Conservation (phyloP, 2,888 invertebrate species). For the Thyatira batis region DNA sequence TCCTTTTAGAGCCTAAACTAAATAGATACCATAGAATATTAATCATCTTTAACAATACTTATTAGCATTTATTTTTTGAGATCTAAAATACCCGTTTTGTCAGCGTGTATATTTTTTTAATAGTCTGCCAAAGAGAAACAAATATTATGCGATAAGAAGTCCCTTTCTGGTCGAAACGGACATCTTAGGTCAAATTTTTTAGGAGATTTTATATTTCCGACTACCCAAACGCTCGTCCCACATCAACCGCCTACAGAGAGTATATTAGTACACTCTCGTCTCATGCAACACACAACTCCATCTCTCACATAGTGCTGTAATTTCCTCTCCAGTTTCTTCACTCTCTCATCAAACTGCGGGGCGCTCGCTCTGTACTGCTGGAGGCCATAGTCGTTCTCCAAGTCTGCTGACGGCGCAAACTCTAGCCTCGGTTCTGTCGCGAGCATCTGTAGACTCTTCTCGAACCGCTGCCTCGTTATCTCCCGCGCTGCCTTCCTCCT, state of each 20-base stretch:
- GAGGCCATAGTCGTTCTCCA: constrained; percentile 90
- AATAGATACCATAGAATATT: too few relatives aligned
- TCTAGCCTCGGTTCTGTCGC: constrained; percentile 87
- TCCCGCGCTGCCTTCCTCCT: constrained; percentile 74
- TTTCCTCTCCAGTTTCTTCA: constrained; percentile 87
- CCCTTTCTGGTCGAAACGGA: too few relatives aligned
- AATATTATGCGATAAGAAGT: too few relatives aligned
- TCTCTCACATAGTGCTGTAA: constrained; percentile 75
- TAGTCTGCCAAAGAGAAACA: too few relatives aligned
- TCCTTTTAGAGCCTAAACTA: too few relatives aligned
- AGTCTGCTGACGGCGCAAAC: constrained; percentile 83
- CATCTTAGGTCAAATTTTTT: not conserved
- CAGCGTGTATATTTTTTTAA: too few relatives aligned
- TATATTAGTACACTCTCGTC: constrained; percentile 10
- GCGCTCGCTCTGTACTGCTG: constrained; percentile 93
- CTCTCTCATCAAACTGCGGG: constrained; percentile 91
- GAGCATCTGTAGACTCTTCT: constrained; percentile 93
- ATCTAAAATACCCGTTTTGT: too few relatives aligned
- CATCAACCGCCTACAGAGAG: constrained; percentile 15
- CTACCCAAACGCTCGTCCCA: not conserved
- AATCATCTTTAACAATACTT: too few relatives aligned
- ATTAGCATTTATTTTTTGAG: too few relatives aligned
- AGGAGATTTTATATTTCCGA: not conserved
- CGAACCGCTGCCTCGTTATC: constrained; percentile 90
- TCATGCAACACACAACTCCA: constrained; percentile 63